phyloP scores from a whole-genome alignment of 2,113 vertebrate species.

The Triplophysa siluroides region DNA sequence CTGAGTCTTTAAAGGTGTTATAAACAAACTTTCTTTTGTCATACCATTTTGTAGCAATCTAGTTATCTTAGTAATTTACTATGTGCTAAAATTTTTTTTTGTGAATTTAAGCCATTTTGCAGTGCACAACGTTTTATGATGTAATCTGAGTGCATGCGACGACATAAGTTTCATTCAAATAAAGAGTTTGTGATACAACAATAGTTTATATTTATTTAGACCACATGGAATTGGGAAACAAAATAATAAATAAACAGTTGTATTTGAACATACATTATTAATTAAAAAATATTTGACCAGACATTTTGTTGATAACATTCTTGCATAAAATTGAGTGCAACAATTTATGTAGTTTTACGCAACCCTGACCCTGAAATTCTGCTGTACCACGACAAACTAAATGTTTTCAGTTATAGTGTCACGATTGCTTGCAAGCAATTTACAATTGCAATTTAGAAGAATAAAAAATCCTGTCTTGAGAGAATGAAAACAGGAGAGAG shows the following conservation, averaged over 20 bases:
- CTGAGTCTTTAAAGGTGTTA: neutral
- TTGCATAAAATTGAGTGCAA: too few species aligned
- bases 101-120: neutral
- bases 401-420: too few species aligned
- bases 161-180: neutral
- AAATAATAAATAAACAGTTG: neutral
- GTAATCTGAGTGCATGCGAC: neutral
- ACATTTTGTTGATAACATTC: too few species aligned
- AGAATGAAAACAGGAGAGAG: too few species aligned
- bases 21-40: neutral
- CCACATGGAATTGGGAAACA: neutral
- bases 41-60: neutral
- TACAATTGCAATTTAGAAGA: too few species aligned
- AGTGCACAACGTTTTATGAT: constrained; percentile 1
- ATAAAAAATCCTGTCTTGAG: too few species aligned
- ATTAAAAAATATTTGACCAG: too few species aligned
- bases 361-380: too few species aligned
- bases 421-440: too few species aligned
- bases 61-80: neutral
- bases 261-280: too few species aligned
- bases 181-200: neutral
- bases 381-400: too few species aligned
- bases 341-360: too few species aligned
- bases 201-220: neutral
- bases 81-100: neutral